Conservation (phyloP, 2,797 vertebrate genomes). For the Mastacembelus armatus region DNA sequence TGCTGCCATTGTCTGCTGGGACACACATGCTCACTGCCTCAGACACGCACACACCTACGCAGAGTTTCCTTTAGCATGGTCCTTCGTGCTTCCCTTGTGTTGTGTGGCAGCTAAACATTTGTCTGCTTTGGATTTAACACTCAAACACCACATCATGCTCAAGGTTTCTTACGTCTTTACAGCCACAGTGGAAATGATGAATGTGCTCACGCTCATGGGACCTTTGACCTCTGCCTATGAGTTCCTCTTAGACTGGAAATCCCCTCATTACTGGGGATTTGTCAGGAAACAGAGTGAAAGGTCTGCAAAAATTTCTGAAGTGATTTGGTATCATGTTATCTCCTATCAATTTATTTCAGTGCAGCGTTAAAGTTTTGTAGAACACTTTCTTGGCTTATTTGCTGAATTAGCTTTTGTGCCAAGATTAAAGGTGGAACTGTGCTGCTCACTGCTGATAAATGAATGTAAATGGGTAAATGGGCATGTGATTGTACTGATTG, state of each 20-base stretch:
- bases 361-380: too few relatives aligned
- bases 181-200: constrained; percentile 44
- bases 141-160: constrained; percentile 43
- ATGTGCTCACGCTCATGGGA: constrained; percentile 35
- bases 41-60: constrained; percentile 18
- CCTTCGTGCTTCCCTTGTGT: constrained; percentile 33
- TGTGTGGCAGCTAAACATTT: constrained; percentile 61
- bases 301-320: constrained; percentile 17
- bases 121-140: constrained; percentile 67
- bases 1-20: constrained; percentile 68
- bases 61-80: constrained; percentile 12
- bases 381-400: too few relatives aligned
- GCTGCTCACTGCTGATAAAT: too few relatives aligned
- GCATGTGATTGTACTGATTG: too few relatives aligned
- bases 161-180: constrained; percentile 18
- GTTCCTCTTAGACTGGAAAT: constrained; percentile 35
- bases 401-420: too few relatives aligned
- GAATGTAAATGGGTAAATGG: too few relatives aligned
- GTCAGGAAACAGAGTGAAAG: constrained; percentile 17
- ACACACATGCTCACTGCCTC: constrained; percentile 12
- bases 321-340: constrained; percentile 36
- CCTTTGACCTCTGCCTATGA: constrained; percentile 50
- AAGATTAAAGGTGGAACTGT: too few relatives aligned
- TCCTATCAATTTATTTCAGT: too few relatives aligned
- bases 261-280: constrained; percentile 41